Evolutionary conservation across 2,113 vertebrate genomes (phyloP).

Genomic region (Monarcha castaneiventris): DNA sequence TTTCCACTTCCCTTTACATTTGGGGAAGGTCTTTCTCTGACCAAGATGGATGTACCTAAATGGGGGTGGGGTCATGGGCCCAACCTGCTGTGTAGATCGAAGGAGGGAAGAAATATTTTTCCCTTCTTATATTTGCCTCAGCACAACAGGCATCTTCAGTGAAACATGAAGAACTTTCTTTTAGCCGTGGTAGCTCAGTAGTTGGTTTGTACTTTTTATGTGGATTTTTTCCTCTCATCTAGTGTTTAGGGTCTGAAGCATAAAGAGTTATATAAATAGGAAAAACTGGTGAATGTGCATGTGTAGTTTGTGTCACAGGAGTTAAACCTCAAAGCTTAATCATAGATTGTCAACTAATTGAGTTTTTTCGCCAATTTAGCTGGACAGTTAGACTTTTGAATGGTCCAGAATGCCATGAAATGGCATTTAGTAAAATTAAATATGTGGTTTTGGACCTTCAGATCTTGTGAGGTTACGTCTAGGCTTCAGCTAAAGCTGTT

Average conservation of each 20-base stretch:
- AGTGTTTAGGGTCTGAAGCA: neutral
- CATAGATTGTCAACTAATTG: neutral
- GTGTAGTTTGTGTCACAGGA: neutral
- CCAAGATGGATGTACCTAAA: neutral
- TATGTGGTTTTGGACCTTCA: neutral
- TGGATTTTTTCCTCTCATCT: neutral
- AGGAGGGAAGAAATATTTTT: neutral
- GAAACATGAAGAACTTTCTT: neutral
- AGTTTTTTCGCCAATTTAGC: neutral
- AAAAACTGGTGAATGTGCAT: fast-evolving
- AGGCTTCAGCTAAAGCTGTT: neutral
- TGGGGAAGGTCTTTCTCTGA: neutral
- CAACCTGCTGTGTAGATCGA: neutral
- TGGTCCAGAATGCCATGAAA: neutral
- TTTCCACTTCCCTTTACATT: neutral
- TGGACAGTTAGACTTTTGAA: neutral
- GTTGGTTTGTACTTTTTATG: neutral
- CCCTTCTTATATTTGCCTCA: fast-evolving
- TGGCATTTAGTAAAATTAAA: neutral
- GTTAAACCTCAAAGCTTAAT: neutral
- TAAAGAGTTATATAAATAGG: neutral
- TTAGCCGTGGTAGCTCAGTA: neutral
- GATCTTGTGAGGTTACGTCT: neutral
- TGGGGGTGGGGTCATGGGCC: fast-evolving
- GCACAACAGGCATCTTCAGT: too few species aligned